A percentile compares a stretch with the other conserved stretches of the same genome.
Evolutionary conservation across 2,113 vertebrate genomes (phyloP).

Genomic region (Syrmaticus mikado): DNA sequence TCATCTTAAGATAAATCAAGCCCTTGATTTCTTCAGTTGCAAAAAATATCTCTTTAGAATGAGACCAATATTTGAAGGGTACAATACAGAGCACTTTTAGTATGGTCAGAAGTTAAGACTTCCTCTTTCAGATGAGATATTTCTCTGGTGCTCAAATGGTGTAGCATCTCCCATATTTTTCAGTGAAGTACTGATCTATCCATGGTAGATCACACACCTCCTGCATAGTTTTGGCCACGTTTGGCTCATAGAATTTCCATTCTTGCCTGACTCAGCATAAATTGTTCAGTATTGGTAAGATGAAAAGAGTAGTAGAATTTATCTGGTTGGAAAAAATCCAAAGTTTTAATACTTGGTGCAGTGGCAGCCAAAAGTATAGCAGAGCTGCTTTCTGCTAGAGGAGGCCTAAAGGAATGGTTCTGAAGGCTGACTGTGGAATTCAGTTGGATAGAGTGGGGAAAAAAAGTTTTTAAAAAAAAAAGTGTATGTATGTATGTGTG

Average conservation of each 20-base stretch:
- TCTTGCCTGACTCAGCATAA: neutral
- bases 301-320: neutral
- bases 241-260: neutral
- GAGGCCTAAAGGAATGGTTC: neutral
- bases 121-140: neutral
- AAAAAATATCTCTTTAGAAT: neutral
- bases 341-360: constrained; percentile 1
- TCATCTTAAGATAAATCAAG: neutral
- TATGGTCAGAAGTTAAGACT: neutral
- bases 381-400: neutral
- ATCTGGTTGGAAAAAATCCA: constrained; percentile 19
- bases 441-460: neutral
- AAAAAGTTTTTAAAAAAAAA: neutral
- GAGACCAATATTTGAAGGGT: neutral
- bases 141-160: neutral
- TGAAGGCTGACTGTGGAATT: neutral
- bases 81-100: neutral
- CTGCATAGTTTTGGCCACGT: neutral
- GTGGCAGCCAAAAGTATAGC: neutral
- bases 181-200: neutral
- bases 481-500: too few species aligned
- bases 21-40: neutral
- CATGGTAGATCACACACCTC: neutral
- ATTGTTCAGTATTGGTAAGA: neutral
- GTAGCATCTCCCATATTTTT: neutral